Percentiles rank a stretch among this genome's conserved stretches.
These are phyloP conservation scores for Hippocampus guttulatus DNA, from an alignment of 2,113 vertebrate genomes.

Conservation along the genomic window DNA sequence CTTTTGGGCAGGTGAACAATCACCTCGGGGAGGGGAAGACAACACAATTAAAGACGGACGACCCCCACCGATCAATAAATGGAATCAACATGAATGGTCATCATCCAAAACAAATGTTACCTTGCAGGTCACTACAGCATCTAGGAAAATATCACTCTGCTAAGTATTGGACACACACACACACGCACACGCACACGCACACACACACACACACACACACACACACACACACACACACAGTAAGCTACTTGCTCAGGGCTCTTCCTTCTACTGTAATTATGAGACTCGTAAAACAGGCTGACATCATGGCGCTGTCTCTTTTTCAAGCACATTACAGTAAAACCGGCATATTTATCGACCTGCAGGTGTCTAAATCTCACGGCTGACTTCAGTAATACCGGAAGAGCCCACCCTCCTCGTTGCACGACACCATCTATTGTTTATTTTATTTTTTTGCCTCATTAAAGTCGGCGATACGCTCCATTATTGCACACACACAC, in stretches of 20 bases:
- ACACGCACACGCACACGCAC: no score
- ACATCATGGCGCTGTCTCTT: conserved; percentile 51
- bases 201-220: conserved; percentile 8
- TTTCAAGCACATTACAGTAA: conserved; percentile 27
- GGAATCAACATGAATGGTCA: neutral
- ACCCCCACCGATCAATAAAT: neutral
- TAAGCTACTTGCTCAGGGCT: conserved; percentile 41
- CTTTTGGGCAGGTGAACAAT: conserved; percentile 4
- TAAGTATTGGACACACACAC: neutral
- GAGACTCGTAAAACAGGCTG: conserved; percentile 59
- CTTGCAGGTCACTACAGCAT: neutral
- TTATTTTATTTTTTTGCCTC: neutral
- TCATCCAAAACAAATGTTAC: neutral
- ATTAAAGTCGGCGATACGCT: conserved; percentile 4
- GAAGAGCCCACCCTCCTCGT: neutral
- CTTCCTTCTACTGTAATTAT: conserved; percentile 49
- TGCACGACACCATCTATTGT: neutral
- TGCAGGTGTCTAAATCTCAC: conserved; percentile 35
- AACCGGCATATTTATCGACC: conserved; percentile 12
- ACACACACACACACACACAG: conserved; percentile 24
- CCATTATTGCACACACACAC: neutral
- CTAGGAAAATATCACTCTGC: neutral
- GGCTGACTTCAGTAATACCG: conserved; percentile 13
- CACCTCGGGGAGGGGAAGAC: neutral
- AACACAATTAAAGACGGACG: neutral